phyloP scores from a whole-genome alignment of 2,797 vertebrate species.

The Gadopsis bispinosus region DNA sequence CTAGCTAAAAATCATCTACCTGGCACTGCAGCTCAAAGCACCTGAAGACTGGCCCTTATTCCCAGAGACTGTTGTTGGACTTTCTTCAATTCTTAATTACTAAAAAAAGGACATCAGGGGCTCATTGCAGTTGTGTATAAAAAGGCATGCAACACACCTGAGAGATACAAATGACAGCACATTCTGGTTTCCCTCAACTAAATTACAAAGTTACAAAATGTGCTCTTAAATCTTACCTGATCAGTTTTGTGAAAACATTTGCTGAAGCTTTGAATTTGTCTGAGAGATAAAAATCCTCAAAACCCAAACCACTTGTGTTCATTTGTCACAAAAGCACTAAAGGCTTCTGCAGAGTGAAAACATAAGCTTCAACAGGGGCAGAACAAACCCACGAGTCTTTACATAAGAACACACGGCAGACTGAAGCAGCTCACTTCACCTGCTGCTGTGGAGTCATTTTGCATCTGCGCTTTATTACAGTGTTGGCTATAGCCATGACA shows the following conservation, averaged over 20 bases:
- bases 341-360: slow-evolving; percentile 28
- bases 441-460: slow-evolving; percentile 26
- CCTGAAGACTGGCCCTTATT: slow-evolving; percentile 29
- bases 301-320: slow-evolving; percentile 29
- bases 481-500: slow-evolving; percentile 25
- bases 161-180: slow-evolving; percentile 12
- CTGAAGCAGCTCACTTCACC: slow-evolving; percentile 32
- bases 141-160: neutral
- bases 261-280: slow-evolving; percentile 16
- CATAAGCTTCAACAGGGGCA: slow-evolving; percentile 30
- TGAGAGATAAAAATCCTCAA: neutral
- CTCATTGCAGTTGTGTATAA: too few relatives aligned
- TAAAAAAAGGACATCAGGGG: slow-evolving; percentile 6
- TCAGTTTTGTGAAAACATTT: neutral
- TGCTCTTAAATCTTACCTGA: neutral
- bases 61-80: slow-evolving; percentile 11
- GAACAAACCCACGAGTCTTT: slow-evolving; percentile 30
- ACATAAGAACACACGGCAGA: slow-evolving; percentile 5
- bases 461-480: slow-evolving; percentile 49
- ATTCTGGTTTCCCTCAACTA: neutral
- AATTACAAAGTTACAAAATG: slow-evolving; percentile 3
- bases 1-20: slow-evolving; percentile 22
- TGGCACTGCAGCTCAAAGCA: slow-evolving; percentile 12
- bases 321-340: slow-evolving; percentile 42
- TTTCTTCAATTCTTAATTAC: slow-evolving; percentile 17